Percentiles rank a stretch among this genome's conserved stretches.
phyloP scores from a whole-genome alignment of 2,113 vertebrate species.

The Chlorocebus sabaeus region DNA sequence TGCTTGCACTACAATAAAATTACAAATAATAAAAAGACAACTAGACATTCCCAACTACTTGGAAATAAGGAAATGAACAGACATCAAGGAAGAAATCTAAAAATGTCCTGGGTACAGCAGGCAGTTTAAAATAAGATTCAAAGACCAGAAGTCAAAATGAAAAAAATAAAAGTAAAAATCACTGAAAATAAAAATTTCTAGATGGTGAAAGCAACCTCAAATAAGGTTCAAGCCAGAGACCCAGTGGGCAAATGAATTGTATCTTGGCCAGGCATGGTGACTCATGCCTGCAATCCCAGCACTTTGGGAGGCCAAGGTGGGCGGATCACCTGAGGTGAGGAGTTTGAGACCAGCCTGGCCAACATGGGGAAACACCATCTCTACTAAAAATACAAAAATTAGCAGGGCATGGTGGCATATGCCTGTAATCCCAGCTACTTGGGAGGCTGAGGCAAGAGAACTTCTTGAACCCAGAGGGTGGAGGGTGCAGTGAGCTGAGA shows the following conservation, averaged over 20 bases:
- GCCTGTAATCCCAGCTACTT: too few species aligned
- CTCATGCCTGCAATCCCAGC: too few species aligned
- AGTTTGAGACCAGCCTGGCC: background rate
- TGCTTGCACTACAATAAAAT: background rate
- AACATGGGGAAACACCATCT: too few species aligned
- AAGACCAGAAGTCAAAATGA: background rate
- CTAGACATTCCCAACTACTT: background rate
- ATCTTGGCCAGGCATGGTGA: background rate
- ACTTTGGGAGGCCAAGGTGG: too few species aligned
- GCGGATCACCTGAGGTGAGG: too few species aligned
- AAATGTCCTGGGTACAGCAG: background rate
- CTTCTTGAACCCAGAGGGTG: too few species aligned
- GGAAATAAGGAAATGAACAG: background rate
- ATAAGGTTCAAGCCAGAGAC: background rate
- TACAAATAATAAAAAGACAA: background rate
- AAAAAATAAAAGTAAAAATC: background rate
- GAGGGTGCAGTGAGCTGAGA: too few species aligned
- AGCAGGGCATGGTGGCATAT: too few species aligned
- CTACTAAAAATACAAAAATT: too few species aligned
- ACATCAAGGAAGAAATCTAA: background rate
- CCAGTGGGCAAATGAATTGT: background rate
- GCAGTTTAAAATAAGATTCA: background rate
- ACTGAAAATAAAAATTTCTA: background rate
- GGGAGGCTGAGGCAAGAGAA: too few species aligned
- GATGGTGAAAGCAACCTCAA: background rate